These are phyloP conservation scores for Laterallus jamaicensis DNA, from an alignment of 2,113 vertebrate species.

Conservation along the genomic window DNA sequence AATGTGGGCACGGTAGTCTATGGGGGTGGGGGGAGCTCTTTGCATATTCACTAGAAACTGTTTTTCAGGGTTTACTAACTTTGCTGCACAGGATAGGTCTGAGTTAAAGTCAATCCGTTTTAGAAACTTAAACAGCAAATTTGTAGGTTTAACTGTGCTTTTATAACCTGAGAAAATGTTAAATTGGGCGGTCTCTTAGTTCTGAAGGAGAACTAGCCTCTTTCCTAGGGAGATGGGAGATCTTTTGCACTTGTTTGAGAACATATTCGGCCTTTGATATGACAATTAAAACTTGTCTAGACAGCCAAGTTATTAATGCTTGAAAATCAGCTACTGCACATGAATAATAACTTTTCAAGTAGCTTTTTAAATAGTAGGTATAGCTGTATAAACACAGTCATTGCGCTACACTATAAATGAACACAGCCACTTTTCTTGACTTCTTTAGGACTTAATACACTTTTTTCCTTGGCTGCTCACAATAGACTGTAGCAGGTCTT, in stretches of 20 bases:
- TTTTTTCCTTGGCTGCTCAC: slow-evolving; percentile 69
- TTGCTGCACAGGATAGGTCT: slow-evolving; percentile 51
- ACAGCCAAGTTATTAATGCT: slow-evolving; percentile 64
- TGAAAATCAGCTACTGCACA: slow-evolving; percentile 63
- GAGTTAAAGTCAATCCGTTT: background rate
- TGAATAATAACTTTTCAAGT: slow-evolving; percentile 66
- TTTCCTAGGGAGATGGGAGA: slow-evolving; percentile 16
- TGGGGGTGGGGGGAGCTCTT: slow-evolving; percentile 17
- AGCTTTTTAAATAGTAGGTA: slow-evolving; percentile 59
- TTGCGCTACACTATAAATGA: slow-evolving; percentile 65
- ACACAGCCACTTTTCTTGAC: slow-evolving; percentile 62
- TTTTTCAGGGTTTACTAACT: slow-evolving; percentile 70
- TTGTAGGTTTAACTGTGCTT: slow-evolving; percentile 21
- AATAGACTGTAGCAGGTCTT: slow-evolving; percentile 34
- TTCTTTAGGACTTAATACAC: slow-evolving; percentile 52
- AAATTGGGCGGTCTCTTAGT: background rate
- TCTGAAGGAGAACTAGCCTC: background rate
- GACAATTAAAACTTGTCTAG: slow-evolving; percentile 71
- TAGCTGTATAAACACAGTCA: slow-evolving; percentile 67
- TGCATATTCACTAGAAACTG: slow-evolving; percentile 62
- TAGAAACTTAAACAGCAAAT: background rate
- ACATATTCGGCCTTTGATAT: slow-evolving; percentile 58
- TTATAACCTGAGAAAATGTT: slow-evolving; percentile 26
- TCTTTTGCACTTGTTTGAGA: slow-evolving; percentile 38
- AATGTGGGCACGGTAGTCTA: slow-evolving; percentile 12